Evolutionary conservation across 2,797 vertebrate genomes (phyloP), one percentile per base, ranked within the genome.

Genomic region (Labroides dimidiatus): DNA sequence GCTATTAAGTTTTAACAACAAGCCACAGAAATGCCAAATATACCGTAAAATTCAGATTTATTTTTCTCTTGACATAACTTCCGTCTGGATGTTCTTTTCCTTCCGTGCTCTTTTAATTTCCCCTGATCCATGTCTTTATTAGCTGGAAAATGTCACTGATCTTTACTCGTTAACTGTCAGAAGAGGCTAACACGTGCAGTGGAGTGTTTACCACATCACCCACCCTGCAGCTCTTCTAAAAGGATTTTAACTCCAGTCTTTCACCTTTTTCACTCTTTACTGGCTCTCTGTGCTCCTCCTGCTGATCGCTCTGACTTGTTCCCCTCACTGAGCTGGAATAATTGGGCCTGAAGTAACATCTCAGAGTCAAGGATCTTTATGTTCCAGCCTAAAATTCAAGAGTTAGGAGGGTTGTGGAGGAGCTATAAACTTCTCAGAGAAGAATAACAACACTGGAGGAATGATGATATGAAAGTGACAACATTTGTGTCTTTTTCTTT

Each of bases 181-280:
- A 64, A 45, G 52, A 2, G 47, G 33, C 24, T 42, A 1, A 39
- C 64, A 54, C 62, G 58, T 23, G 19, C 17, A 62, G 48, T 11
- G 54, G 17, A 43, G 48, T 10, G 16, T 63, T 69, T 54, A 19
- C 51, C 55, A 52, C 42, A 49, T 67, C 57, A 15, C 50, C 52
- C 27, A 30, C 54, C 8, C 65, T 42, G 55, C 49, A 33, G 56
- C 43, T 75, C 27, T 1, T 80, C 51, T 72, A 43, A 20, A 21
- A 56, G 66, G 56, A 69, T 48, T 30, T 65, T 41, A 65, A 37
- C 24, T 8, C n/a, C 42, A 10, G 57, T 50, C 36, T 69, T 24
- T 65, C 64, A 50, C 47, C 21, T 16, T 21, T 30, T 55, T 50
- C 7, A 30, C 19, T 50, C 45, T 51, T 56, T 3, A 44, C 24